phyloP scores from a whole-genome alignment of 2,113 vertebrate species.

The Lota lota region DNA sequence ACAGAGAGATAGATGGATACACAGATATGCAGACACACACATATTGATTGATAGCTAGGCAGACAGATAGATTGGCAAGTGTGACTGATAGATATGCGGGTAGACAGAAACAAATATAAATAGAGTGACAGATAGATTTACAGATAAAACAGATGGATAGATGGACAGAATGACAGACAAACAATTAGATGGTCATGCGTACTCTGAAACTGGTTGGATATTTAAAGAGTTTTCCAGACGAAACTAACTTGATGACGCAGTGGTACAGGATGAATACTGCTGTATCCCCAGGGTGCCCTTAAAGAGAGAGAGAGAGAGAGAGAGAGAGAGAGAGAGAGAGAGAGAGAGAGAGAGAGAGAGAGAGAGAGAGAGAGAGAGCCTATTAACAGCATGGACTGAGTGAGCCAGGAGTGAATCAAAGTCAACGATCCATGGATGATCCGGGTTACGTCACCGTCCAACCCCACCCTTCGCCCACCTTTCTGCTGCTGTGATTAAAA shows the following conservation, averaged over 20 bases:
- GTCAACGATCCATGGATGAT: slow-evolving; percentile 52
- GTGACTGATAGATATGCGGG: background rate
- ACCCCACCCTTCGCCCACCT: slow-evolving; percentile 25
- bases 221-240: slow-evolving; percentile 18
- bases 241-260: slow-evolving; percentile 25
- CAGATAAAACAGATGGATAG: too few species aligned
- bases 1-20: background rate
- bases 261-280: too few species aligned
- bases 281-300: too few species aligned
- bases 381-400: slow-evolving; percentile 35
- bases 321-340: too few species aligned
- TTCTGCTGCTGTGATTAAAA: slow-evolving; percentile 29
- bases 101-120: background rate
- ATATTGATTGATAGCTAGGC: background rate
- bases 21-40: background rate
- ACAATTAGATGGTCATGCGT: too few species aligned
- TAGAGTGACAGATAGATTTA: background rate
- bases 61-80: background rate
- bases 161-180: background rate
- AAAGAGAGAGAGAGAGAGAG: too few species aligned
- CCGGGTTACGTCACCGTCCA: slow-evolving; percentile 41
- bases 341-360: too few species aligned
- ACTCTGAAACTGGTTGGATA: too few species aligned
- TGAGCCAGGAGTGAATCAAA: slow-evolving; percentile 52
- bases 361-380: slow-evolving; percentile 6